A percentile compares a stretch with the other conserved stretches of the same genome.
These are phyloP conservation scores for Chiropotes sagulatus DNA, from an alignment of 2,797 vertebrate genomes.

Conservation along the genomic window DNA sequence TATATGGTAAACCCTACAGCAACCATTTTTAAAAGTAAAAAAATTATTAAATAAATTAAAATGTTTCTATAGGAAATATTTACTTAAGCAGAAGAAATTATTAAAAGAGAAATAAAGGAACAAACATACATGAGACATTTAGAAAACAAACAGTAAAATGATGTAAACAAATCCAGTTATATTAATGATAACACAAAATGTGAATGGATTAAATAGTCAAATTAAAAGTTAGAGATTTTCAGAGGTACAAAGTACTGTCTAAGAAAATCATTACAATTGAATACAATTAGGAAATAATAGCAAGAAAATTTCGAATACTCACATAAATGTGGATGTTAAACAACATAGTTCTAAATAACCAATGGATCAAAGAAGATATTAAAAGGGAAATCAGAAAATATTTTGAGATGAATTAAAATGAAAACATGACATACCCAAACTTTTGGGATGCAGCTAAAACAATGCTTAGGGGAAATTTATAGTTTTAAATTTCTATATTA, in stretches of 20 bases:
- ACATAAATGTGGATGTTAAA: neutral
- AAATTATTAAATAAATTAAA: neutral
- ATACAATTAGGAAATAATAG: neutral
- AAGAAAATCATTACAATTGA: neutral
- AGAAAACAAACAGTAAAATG: neutral
- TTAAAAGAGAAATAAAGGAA: neutral
- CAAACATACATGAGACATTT: neutral
- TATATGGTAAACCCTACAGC: neutral
- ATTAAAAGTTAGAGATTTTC: neutral
- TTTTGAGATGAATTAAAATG: neutral
- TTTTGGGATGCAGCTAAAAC: neutral
- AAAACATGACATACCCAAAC: neutral
- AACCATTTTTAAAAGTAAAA: neutral
- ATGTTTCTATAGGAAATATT: neutral
- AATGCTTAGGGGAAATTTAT: neutral
- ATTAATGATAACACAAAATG: neutral
- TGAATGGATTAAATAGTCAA: neutral
- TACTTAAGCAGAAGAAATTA: neutral
- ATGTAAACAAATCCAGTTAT: neutral
- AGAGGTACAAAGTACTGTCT: neutral
- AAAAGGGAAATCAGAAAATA: neutral
- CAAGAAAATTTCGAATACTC: neutral
- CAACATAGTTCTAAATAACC: neutral
- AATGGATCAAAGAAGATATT: neutral
- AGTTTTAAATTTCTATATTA: neutral